Evolutionary conservation across 2,888 invertebrate species (phyloP), one percentile per base, ranked within the genome.

Genomic region (Chalcosyrphus nemorum): DNA sequence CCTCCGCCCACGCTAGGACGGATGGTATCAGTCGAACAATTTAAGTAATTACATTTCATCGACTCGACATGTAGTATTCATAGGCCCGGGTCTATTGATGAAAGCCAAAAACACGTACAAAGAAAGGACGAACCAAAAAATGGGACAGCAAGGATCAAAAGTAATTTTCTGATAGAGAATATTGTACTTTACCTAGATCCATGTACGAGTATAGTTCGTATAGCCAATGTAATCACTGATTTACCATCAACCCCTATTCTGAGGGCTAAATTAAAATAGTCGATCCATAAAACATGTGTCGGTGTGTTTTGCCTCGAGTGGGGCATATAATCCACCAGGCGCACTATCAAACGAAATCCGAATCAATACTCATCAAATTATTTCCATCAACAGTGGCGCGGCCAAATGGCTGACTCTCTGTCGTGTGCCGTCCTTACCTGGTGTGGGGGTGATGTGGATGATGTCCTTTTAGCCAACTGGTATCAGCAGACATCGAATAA

Each of bases 351-450:
- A 76, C 54, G n/a, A 66, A 77, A 74, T 78, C 78, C 78, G 56
- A 78, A 82, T 82, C 82, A 72, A 82, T 82, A 82, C 77, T 61
- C 82, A 72, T 82, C 72, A 78, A 82, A 78, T 82, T 78, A 82
- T 82, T 50, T 78, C 63, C 61, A 72, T 65, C 61, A 41, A 77
- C 27, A 21, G 47, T 29, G 13, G 56, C 43, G 45, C 35, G 56
- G 11, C 61, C 70, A 70, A 76, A 72, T 82, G 77, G 32, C 77
- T 66, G 74, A 50, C 41, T 50, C 27, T 38, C 43, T 52, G 29
- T 9, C 43, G 21, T 19, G 13, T 52, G 17, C 32, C n/a, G 21
- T 13, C 32, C 13, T n/a, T 15, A n/a, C 17, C 24, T 4, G 7
- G 27, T 15, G 27, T n/a, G n/a, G n/a, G n/a, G n/a, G n/a, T n/a